Conservation (phyloP, 1,140 invertebrate genomes). For the Drosophila ogumai region DNA sequence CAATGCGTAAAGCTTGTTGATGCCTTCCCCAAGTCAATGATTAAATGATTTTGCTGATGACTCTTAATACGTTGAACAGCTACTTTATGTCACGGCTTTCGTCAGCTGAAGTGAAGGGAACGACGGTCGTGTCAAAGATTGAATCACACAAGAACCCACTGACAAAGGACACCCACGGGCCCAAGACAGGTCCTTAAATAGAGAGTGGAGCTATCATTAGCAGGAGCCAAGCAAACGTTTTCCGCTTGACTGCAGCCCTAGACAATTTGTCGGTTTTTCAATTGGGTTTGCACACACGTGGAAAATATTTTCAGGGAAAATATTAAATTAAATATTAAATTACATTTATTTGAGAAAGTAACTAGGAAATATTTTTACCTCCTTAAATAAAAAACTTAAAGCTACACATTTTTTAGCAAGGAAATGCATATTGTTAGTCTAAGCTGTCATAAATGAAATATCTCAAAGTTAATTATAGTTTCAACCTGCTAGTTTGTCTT, state of each 20-base stretch:
- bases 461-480: no score
- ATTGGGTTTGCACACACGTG: slow-evolving; percentile 5
- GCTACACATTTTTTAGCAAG: no score
- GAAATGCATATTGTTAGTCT: no score
- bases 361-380: no score
- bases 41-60: slow-evolving; percentile 48
- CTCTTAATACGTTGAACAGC: slow-evolving; percentile 45
- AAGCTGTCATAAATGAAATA: no score
- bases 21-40: slow-evolving; percentile 29
- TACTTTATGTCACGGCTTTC: slow-evolving; percentile 37
- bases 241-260: slow-evolving; percentile 46
- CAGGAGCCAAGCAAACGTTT: slow-evolving; percentile 50
- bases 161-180: slow-evolving; percentile 12
- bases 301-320: background rate
- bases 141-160: slow-evolving; percentile 21
- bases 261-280: slow-evolving; percentile 35
- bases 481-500: no score
- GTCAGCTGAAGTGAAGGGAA: slow-evolving; percentile 21
- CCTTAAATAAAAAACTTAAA: no score
- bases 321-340: background rate
- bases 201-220: slow-evolving; percentile 40
- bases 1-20: background rate
- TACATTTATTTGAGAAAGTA: background rate
- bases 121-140: slow-evolving; percentile 41
- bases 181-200: slow-evolving; percentile 4